Evolutionary conservation across 1,140 invertebrate species (phyloP).

Genomic region (Apocrypta bakeri): DNA sequence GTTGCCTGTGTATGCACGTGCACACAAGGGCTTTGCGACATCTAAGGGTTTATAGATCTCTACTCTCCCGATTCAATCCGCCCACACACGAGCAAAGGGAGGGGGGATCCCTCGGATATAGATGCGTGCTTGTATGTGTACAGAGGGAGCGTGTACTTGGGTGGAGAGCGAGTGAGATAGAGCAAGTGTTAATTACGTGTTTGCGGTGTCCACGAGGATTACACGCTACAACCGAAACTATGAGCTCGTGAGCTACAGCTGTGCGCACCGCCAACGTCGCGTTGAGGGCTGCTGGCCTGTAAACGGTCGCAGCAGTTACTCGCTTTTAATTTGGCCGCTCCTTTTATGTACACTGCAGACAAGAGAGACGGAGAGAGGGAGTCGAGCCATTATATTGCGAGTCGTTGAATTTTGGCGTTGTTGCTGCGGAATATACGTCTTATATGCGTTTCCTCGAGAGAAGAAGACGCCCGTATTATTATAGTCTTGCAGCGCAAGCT

Average conservation of each 20-base stretch:
- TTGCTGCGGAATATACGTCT: background rate
- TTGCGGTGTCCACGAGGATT: conserved; percentile 74
- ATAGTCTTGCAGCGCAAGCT: background rate
- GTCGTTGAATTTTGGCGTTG: background rate
- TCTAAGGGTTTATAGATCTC: background rate
- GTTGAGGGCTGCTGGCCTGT: background rate
- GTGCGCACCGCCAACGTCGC: background rate
- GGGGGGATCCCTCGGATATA: background rate
- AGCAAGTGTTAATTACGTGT: conserved; percentile 75
- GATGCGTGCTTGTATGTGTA: too few relatives aligned
- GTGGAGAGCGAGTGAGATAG: conserved; percentile 56
- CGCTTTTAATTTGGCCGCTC: conserved; percentile 27
- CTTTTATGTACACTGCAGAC: background rate
- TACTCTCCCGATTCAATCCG: background rate
- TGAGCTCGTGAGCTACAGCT: conserved; percentile 62
- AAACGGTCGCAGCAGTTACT: conserved; percentile 25
- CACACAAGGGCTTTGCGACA: conserved; percentile 17
- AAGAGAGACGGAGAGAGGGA: background rate
- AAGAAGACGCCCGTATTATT: too few relatives aligned
- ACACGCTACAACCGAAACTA: conserved; percentile 74
- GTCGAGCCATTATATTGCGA: background rate
- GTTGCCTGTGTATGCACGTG: background rate
- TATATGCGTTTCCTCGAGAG: background rate
- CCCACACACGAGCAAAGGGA: background rate
- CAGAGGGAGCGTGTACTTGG: background rate